These are phyloP conservation scores for Narcine bancroftii DNA, from an alignment of 2,113 vertebrate species.

Conservation along the genomic window DNA sequence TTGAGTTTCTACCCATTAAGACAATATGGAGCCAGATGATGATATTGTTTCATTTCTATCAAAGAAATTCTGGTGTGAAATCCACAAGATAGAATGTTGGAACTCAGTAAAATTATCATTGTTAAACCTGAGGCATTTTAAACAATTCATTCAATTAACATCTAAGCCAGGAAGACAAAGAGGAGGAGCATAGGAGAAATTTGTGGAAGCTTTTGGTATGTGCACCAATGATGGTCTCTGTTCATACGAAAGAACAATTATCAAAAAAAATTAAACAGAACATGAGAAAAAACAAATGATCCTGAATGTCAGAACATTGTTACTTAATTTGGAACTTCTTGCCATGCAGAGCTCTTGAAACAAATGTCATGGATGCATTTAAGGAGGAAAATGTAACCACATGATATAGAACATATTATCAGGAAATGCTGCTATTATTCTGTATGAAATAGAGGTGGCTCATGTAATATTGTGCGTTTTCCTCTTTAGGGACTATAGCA, in stretches of 20 bases:
- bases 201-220: not conserved
- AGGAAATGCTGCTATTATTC: not conserved
- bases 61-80: not conserved
- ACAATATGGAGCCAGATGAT: too few relatives aligned
- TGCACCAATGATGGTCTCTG: not conserved
- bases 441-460: too few relatives aligned
- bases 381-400: too few relatives aligned
- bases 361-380: too few relatives aligned
- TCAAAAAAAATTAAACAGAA: not conserved
- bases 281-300: not conserved
- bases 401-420: not conserved
- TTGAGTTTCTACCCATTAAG: too few relatives aligned
- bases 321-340: not conserved
- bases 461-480: too few relatives aligned
- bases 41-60: not conserved
- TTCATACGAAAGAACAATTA: too few relatives aligned
- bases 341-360: too few relatives aligned
- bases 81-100: not conserved
- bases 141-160: not conserved
- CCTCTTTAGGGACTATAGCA: too few relatives aligned
- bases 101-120: not conserved
- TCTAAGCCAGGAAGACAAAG: too few relatives aligned
- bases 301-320: not conserved
- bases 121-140: not conserved
- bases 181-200: too few relatives aligned